Conservation (phyloP, 2,888 invertebrate species). For the Ceramica pisi region DNA sequence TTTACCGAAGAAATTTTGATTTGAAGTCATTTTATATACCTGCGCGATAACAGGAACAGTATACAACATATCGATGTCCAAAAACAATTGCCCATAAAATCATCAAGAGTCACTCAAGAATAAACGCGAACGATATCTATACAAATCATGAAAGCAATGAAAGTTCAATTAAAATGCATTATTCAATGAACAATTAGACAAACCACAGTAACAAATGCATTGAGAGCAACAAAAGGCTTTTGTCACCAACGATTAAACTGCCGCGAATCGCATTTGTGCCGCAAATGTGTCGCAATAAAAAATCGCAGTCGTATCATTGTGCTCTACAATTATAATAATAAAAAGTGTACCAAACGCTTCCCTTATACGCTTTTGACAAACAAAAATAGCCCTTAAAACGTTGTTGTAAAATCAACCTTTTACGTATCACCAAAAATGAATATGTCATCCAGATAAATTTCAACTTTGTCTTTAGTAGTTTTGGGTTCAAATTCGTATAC, state of each 20-base stretch:
- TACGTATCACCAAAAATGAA: slow-evolving; percentile 22
- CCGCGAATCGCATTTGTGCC: slow-evolving; percentile 79
- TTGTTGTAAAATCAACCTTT: slow-evolving; percentile 44
- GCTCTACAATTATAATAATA: slow-evolving; percentile 60
- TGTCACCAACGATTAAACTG: slow-evolving; percentile 74
- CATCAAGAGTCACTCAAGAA: slow-evolving; percentile 10
- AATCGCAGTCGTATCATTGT: slow-evolving; percentile 80
- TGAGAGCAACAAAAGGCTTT: slow-evolving; percentile 68
- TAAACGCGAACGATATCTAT: slow-evolving; percentile 32
- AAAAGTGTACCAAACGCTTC: slow-evolving; percentile 59
- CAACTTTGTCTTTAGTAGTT: slow-evolving; percentile 45
- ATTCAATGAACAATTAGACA: slow-evolving; percentile 65
- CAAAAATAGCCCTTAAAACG: slow-evolving; percentile 51
- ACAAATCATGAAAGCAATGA: slow-evolving; percentile 43
- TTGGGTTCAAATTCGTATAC: slow-evolving; percentile 64
- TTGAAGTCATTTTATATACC: background rate
- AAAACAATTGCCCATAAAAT: background rate
- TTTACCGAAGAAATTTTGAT: background rate
- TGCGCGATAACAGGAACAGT: background rate
- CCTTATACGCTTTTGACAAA: slow-evolving; percentile 32
- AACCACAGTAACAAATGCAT: slow-evolving; percentile 68
- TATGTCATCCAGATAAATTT: slow-evolving; percentile 52
- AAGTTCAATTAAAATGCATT: slow-evolving; percentile 64
- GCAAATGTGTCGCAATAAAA: slow-evolving; percentile 76
- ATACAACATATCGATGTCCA: background rate